Percentiles rank a stretch among this genome's conserved stretches.
phyloP scores from a whole-genome alignment of 2,888 invertebrate species.

The Erebia epiphron region DNA sequence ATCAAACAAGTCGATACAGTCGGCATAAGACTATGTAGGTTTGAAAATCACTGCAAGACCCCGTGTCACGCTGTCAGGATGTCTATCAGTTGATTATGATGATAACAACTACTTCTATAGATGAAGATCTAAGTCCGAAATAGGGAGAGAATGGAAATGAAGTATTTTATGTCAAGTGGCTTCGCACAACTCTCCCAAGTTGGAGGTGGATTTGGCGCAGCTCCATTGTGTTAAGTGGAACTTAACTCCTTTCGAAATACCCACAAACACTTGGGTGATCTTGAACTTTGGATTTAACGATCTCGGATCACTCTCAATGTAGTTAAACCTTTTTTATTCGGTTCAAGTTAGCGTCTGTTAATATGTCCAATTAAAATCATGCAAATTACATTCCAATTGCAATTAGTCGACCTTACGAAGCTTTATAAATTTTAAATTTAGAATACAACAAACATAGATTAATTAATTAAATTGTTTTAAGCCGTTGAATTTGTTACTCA shows the following conservation, averaged over 20 bases:
- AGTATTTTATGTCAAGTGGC: constrained; percentile 30
- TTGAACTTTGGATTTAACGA: constrained; percentile 21
- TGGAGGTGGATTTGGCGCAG: constrained; percentile 34
- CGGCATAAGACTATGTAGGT: too few species aligned
- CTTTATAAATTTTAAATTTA: background rate
- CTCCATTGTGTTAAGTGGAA: constrained; percentile 34
- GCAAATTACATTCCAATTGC: background rate
- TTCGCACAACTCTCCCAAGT: constrained; percentile 25
- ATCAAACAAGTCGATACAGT: too few species aligned
- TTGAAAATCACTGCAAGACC: too few species aligned
- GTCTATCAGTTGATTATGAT: too few species aligned
- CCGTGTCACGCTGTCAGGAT: too few species aligned
- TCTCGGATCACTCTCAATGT: background rate
- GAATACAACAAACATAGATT: background rate
- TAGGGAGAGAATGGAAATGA: background rate
- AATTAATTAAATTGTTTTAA: background rate
- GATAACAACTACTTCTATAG: background rate
- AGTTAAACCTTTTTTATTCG: too few species aligned
- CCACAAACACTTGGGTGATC: constrained; percentile 33
- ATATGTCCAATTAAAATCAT: background rate
- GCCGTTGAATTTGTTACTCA: background rate
- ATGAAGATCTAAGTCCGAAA: background rate
- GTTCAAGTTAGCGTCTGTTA: too few species aligned
- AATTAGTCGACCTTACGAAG: background rate
- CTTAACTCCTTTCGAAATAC: constrained; percentile 31